These are phyloP conservation scores for Toxotes chatareus DNA, from an alignment of 2,113 vertebrate species.

Conservation along the genomic window DNA sequence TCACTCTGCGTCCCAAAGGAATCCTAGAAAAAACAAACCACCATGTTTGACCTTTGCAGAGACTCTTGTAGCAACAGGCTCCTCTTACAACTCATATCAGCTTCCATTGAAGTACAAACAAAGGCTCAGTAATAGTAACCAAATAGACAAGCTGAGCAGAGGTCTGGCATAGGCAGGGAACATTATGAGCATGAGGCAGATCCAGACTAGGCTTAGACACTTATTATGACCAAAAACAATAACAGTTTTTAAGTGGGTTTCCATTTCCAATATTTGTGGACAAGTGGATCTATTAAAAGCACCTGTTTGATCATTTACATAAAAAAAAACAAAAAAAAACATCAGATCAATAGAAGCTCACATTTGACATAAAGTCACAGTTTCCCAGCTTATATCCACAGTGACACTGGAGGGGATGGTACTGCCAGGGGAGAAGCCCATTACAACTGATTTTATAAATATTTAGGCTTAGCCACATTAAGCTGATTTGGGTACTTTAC, in stretches of 20 bases:
- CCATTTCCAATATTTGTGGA: conserved; percentile 11
- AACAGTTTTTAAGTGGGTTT: conserved; percentile 11
- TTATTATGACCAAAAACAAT: conserved; percentile 36
- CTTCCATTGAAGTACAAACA: conserved; percentile 81
- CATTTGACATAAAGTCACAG: conserved; percentile 49
- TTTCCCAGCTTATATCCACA: conserved; percentile 59
- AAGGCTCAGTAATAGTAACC: conserved; percentile 81
- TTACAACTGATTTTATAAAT: conserved; percentile 89
- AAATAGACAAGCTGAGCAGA: conserved; percentile 75
- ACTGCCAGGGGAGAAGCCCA: conserved; percentile 86
- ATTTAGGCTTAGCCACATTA: conserved; percentile 88
- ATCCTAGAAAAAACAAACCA: conserved; percentile 79
- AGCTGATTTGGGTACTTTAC: conserved; percentile 92
- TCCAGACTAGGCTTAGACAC: conserved; percentile 38
- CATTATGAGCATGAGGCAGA: conserved; percentile 41
- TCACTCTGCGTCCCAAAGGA: conserved; percentile 71
- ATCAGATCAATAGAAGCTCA: conserved; percentile 13
- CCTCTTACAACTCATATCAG: conserved; percentile 82
- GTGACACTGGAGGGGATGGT: conserved; percentile 80
- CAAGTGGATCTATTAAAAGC: conserved; percentile 7
- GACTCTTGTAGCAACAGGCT: conserved; percentile 84
- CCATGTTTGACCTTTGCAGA: conserved; percentile 85
- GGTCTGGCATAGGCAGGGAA: conserved; percentile 30
- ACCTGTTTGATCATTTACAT: not conserved
- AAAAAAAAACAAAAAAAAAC: not conserved